Base-by-base conservation (phyloP, 2,888 invertebrate species). In the Schrankia costaestrigalis region DNA sequence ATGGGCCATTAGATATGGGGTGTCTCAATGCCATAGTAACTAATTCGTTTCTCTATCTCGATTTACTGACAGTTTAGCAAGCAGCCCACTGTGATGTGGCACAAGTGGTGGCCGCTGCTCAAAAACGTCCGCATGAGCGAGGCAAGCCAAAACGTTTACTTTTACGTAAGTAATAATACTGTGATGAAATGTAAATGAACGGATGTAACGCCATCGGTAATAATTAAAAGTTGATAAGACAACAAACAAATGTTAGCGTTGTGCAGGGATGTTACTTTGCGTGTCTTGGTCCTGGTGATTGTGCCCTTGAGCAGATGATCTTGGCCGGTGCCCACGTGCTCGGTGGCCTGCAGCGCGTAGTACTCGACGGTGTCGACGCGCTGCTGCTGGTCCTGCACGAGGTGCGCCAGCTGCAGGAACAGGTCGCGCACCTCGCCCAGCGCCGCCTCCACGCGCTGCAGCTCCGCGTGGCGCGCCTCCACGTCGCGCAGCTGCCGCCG, bases 371-470 rank as follows among this genome's bases (percentile, higher is more conserved):
- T 89, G 70, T 92, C 91, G 38, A 93, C 63, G 56, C 90, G 86
- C 45, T 92, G 92, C 74, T 92, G 91, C 92, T 93, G 94, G 9
- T 65, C 90, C 63, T 95, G 94, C 14, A 96, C 92, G 31, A 95
- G 87, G 76, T 93, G 91, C 24, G 94, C 94, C 87, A 97, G 93
- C 77, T 96, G 94, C 65, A 91, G 82, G 85, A 97, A 97, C 81
- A 97, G 91, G 70, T 94, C 94, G 60, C 92, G 90, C 36, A 97
- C 89, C 70, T 95, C 95, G 24, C 80, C 75, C 54, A 97, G 91
- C 63, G 94, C 92, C 57, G 90, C 91, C 85, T 97, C 97, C 44
- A 96, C 88, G 71, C 94, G 94, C 53, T 93, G 75, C 52, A 97
- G 90, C 79, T 96, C 95, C 56, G 92, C 91, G 75, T 95, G 96